Evolutionary conservation across 2,113 vertebrate species (phyloP), one percentile per base, ranked within the genome.

Genomic region (Serinus canaria): DNA sequence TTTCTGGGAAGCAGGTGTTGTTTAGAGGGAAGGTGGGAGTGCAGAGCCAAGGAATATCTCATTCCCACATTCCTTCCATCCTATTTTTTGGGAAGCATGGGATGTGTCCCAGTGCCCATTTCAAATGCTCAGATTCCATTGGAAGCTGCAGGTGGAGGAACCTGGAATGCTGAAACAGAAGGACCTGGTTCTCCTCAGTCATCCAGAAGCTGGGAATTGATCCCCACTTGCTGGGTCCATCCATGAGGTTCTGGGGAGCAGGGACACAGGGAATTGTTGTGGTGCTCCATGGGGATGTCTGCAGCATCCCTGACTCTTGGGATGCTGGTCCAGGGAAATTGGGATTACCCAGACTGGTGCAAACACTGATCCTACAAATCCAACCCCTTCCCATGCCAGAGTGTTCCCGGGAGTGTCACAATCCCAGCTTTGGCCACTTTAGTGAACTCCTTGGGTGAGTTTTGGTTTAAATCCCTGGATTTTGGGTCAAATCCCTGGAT

Each of bases 81-180:
- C 30, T 25, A 0, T 16, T 35, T 67, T 41, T 58, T 0, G 0
- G 69, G 69, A 56, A 74, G n/a, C 0, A 0, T 0, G 0, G 23
- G 23, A 2, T 28, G 28, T 3, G n/a, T 30, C 82, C 59, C 69
- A 23, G n/a, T 11, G 22, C 23, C 19, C 6, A 11, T 28, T 47
- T 49, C n/a, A 27, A 74, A 47, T 18, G 49, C 23, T 23, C 23
- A 3, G 23, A 17, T 64, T 64, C 69, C 49, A 14, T 13, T 0
- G 1, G 35, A 44, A 58, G 35, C 35, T 49, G 60, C 35, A 35
- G 50, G 60, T 66, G 35, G 37, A 41, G 35, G 30, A n/a, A 11
- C 20, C 13, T 24, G 70, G 70, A 66, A 75, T 43, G 43, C 24
- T 24, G 52, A 7, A 43, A n/a, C 30, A 30, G 24, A 15, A 3